Percentiles rank a stretch among this genome's conserved stretches.
Conservation (phyloP, 2,113 vertebrate genomes). For the Phoenicopterus ruber region DNA sequence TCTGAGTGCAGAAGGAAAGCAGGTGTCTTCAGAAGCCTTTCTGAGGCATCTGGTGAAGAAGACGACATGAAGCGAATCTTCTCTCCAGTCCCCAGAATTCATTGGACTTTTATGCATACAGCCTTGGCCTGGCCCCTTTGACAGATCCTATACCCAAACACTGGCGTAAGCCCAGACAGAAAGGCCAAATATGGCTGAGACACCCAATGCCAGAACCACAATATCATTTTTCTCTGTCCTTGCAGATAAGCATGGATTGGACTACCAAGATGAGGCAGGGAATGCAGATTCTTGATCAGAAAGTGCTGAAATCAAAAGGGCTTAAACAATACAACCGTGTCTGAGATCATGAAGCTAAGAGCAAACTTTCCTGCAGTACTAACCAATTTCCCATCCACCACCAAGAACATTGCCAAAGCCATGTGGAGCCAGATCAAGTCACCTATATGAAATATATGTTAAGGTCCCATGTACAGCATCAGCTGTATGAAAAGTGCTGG, state of each 20-base stretch:
- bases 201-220: background rate
- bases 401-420: background rate
- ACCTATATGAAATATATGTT: background rate
- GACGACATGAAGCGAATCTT: rapidly evolving
- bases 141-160: background rate
- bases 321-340: background rate
- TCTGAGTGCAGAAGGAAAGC: background rate
- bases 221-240: background rate
- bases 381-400: background rate
- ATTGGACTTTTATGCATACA: background rate
- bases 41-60: background rate
- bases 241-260: background rate
- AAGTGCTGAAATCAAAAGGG: background rate
- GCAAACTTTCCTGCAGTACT: background rate
- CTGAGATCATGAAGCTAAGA: background rate
- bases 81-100: background rate
- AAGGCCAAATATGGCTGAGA: background rate
- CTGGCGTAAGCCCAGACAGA: background rate
- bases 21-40: background rate
- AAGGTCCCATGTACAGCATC: background rate
- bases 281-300: background rate
- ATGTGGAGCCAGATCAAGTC: background rate
- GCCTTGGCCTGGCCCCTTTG: background rate
- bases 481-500: background rate
- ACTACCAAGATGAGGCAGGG: background rate